phyloP scores from a whole-genome alignment of 2,113 vertebrate genomes.

The Myanophis thanlyinensis region DNA sequence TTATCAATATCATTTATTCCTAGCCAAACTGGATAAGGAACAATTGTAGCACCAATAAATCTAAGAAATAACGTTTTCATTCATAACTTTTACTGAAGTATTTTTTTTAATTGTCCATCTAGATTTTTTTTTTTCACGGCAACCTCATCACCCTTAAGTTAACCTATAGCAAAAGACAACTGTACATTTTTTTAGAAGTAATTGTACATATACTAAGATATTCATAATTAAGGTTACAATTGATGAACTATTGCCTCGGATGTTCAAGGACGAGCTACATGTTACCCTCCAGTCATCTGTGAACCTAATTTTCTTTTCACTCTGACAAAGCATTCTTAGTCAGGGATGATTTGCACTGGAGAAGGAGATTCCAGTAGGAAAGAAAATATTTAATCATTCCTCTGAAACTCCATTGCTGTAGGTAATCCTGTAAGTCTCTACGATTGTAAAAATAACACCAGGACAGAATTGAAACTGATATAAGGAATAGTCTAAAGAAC shows the following conservation, averaged over 20 bases:
- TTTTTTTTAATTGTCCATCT: background rate
- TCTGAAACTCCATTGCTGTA: background rate
- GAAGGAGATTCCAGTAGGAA: background rate
- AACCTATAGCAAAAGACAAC: background rate
- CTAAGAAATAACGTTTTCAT: background rate
- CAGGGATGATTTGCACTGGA: background rate
- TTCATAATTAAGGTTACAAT: background rate
- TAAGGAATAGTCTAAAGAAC: background rate
- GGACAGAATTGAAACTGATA: background rate
- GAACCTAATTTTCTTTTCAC: background rate
- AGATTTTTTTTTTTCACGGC: background rate
- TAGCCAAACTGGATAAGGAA: background rate
- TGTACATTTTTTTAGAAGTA: background rate
- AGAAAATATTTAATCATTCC: background rate
- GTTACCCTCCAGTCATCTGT: background rate
- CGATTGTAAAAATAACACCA: background rate
- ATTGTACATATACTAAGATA: background rate
- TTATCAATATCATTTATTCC: background rate
- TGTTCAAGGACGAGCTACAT: background rate
- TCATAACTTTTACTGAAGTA: background rate
- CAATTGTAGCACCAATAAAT: background rate
- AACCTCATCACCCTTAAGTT: background rate
- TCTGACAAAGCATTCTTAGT: background rate
- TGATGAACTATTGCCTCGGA: background rate
- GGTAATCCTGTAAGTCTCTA: background rate